These are phyloP conservation scores for Tragelaphus buxtoni DNA, from an alignment of 2,113 vertebrate genomes.

Conservation along the genomic window DNA sequence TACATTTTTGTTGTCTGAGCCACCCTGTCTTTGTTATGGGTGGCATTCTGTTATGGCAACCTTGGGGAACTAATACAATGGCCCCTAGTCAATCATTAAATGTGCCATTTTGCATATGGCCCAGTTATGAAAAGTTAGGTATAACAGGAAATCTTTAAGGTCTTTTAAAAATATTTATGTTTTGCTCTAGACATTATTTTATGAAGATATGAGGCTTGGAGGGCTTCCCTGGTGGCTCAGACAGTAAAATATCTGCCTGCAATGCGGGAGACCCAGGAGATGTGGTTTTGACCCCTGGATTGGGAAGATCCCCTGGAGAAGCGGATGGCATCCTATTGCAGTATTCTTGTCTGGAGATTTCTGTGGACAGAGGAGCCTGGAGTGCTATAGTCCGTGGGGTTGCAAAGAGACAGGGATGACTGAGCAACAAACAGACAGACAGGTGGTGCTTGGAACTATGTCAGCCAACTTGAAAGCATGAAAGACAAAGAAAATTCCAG, in stretches of 20 bases:
- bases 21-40: not conserved
- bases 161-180: not conserved
- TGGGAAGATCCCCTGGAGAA: not conserved
- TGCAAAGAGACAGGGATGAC: not conserved
- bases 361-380: not conserved
- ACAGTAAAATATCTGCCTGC: not conserved
- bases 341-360: not conserved
- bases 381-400: not conserved
- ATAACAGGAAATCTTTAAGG: not conserved
- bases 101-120: not conserved
- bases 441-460: not conserved
- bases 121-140: not conserved
- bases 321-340: not conserved
- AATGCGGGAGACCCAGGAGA: not conserved
- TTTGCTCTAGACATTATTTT: not conserved
- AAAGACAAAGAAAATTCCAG: not conserved
- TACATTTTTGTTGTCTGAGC: not conserved
- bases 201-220: not conserved
- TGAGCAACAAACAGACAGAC: not conserved
- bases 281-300: not conserved
- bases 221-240: not conserved
- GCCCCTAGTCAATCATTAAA: not conserved
- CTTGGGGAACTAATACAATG: not conserved
- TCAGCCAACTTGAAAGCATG: not conserved
- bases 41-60: not conserved